Conservation (phyloP, 2,888 invertebrate species). For the Ormyrus pomaceus region DNA sequence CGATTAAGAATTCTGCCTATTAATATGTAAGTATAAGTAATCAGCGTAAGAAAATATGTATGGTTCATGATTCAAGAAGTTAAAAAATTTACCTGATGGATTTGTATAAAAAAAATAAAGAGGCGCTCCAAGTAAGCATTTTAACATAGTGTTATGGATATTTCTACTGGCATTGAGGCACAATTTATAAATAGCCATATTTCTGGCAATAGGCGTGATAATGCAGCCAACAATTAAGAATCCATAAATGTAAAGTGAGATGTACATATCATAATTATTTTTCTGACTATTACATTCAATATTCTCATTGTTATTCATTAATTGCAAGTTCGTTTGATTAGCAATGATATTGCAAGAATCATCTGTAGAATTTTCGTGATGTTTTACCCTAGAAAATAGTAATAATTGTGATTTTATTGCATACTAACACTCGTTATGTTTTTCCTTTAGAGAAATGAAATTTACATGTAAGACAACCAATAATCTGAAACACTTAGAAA, state of each 20-base stretch:
- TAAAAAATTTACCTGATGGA: constrained; percentile 50
- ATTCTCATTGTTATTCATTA: no score
- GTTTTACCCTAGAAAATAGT: no score
- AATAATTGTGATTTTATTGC: no score
- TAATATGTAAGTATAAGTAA: background rate
- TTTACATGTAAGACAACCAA: background rate
- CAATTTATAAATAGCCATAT: constrained; percentile 81
- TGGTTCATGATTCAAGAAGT: background rate
- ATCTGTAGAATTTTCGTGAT: no score
- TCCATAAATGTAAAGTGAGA: constrained; percentile 77
- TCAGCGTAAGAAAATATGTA: background rate
- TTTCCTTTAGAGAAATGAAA: background rate
- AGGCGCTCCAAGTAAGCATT: constrained; percentile 83
- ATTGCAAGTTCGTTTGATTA: no score
- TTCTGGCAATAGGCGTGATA: constrained; percentile 67
- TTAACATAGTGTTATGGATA: constrained; percentile 87
- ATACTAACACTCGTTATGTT: no score
- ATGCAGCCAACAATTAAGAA: constrained; percentile 76
- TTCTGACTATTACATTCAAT: no score
- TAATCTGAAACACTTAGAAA: background rate
- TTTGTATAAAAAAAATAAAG: constrained; percentile 86
- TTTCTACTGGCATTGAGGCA: constrained; percentile 83
- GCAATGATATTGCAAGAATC: no score
- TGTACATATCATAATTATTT: no score
- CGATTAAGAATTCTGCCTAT: constrained; percentile 67